Evolutionary conservation across 2,797 vertebrate genomes (phyloP).

Genomic region (Euphonia xanthogaster): DNA sequence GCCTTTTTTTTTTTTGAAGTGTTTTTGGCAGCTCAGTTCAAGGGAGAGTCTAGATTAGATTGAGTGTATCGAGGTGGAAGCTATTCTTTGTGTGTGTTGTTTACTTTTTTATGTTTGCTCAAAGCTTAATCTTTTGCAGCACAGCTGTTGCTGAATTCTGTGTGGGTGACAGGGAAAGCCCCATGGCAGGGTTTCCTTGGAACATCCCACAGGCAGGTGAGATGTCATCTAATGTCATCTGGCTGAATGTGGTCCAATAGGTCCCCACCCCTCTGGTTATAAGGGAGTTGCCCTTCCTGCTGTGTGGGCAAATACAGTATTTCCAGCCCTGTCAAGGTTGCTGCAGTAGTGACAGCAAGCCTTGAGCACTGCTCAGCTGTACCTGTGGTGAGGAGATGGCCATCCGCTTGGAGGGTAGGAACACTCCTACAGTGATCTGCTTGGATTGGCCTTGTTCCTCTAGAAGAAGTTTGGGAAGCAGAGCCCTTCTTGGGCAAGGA

Average conservation of each 20-base stretch:
- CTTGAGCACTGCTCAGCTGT: background rate
- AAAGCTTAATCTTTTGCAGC: background rate
- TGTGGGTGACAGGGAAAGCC: background rate
- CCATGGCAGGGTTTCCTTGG: background rate
- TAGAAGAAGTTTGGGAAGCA: background rate
- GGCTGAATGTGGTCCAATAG: background rate
- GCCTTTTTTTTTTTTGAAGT: background rate
- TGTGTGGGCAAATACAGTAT: background rate
- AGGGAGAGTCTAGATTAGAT: background rate
- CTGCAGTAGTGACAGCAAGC: background rate
- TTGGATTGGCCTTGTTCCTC: background rate
- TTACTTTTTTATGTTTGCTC: constrained; percentile 27
- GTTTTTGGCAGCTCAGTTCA: background rate
- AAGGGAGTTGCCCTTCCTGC: background rate
- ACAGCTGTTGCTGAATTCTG: background rate
- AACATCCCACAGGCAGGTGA: background rate
- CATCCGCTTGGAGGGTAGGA: background rate
- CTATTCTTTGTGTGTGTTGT: constrained; percentile 25
- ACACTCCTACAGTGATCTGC: background rate
- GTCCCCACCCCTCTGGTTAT: background rate
- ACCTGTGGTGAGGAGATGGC: background rate
- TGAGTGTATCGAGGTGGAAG: background rate
- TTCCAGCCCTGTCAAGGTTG: background rate
- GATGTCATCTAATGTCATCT: background rate
- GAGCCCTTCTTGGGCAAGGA: background rate